Base-by-base conservation (phyloP, 2,797 vertebrate genomes). In the Chelidonichthys spinosus region DNA sequence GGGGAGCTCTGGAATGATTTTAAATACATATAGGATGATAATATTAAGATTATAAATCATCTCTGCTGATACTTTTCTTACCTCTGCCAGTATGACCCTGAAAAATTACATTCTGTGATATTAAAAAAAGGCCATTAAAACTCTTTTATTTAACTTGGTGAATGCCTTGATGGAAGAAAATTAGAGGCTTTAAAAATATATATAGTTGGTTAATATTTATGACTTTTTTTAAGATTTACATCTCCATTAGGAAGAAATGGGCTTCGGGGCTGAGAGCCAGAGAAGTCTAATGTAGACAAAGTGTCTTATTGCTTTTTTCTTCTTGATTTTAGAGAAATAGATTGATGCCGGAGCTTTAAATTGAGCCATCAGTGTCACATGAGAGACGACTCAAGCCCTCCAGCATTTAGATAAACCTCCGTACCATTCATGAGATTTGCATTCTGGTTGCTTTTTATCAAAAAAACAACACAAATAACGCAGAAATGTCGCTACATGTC, bases 201-300 rank as follows among this genome's bases (percentile, higher is more conserved):
- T 32, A 33, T 6, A 17, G 32, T 33, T 62, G 14, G 59, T 46
- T 60, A 4, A 40, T 54, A 40, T 59, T 47, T 11, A 36, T 35
- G 17, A 11, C 4, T 4, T 14, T 2, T 32, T 78, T 72, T 63
- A 58, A 50, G 13, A 44, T 72, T 2, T 54, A 46, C 1, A 7
- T 33, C 14, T 39, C 39, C 18, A 67, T 15, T 37, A 46, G 55
- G 15, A 54, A 40, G 46, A 61, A 67, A 47, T 55, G 14, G 44
- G 37, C 2, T 47, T 2, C 7, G 44, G 13, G 4, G 42, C 42
- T 13, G 25, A 25, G 25, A 25, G 25, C 2, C 14, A 42, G 40
- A 42, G 6, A 42, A 13, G 42, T 13, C 42, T 7, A 4, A n/a
- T 25, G n/a, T 3, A 50, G 5, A 5, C 11, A 25, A 11, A 4